Evolutionary conservation across 2,888 invertebrate species (phyloP), one percentile per base, ranked within the genome.

Genomic region (Neocrepidodera transversa): DNA sequence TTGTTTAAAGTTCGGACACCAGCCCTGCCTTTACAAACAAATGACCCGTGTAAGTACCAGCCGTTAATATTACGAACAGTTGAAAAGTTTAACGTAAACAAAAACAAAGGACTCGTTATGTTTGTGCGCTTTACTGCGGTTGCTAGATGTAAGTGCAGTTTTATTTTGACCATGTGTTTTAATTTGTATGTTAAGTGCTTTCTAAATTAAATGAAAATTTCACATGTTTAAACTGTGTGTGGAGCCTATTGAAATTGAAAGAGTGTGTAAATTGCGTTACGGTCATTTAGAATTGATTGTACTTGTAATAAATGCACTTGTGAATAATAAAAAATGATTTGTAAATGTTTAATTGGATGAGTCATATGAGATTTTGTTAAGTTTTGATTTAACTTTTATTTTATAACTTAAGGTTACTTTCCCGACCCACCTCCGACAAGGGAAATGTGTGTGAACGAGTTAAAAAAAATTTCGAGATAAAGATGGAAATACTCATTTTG

Each of bases 151-250:
- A 38, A 50, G 38, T 26, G 38, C 35, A 50, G 50, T 20, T 43
- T 53, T 53, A 53, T 53, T 53, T 35, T 20, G 4, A 13, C 53
- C 53, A 53, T 53, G 43, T 53, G 53, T 53, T 53, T 53, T 43
- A 53, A 53, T 53, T 53, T 43, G 43, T 53, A 35, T n/a, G 32
- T 32, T 53, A 53, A 53, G 53, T 53, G 53, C 32, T 53, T 53
- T 53, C 35, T 53, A 53, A 53, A 53, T 53, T 43, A 43, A 53
- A 53, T 43, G 53, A 53, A 53, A 53, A 43, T 43, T 53, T 53
- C 30, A 53, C 53, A 53, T 43, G 53, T 53, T 40, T 52, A 20
- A 11, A 32, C 17, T 20, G 50, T 36, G 23, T 20, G 50, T 36
- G 23, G 38, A 36, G 13, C 14, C 3, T n/a, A n/a, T n/a, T n/a